Evolutionary conservation across 2,113 vertebrate species (phyloP).

Genomic region (Ictalurus punctatus): DNA sequence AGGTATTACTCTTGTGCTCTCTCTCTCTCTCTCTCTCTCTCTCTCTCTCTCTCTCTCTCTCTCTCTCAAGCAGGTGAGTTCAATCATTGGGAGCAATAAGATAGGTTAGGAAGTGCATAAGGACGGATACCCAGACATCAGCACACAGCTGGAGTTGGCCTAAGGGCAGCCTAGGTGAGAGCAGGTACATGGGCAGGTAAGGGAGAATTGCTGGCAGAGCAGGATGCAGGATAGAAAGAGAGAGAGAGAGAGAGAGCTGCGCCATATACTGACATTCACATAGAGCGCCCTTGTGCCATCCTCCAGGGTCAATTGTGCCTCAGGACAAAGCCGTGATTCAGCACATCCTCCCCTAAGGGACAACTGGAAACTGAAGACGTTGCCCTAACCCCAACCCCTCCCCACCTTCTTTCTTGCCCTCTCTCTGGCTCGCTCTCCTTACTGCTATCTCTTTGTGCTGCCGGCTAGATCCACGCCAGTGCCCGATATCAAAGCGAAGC

Average conservation of each 20-base stretch:
- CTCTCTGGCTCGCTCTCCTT: constrained; percentile 50
- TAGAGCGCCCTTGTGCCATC: constrained; percentile 71
- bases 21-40: constrained; percentile 6
- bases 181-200: constrained; percentile 38
- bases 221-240: constrained; percentile 51
- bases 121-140: constrained; percentile 6
- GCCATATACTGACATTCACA: constrained; percentile 66
- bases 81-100: neutral
- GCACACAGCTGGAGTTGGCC: constrained; percentile 11
- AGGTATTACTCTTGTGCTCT: neutral
- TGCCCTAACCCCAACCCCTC: constrained; percentile 54
- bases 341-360: constrained; percentile 71
- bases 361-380: constrained; percentile 69
- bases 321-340: constrained; percentile 74
- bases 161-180: constrained; percentile 28
- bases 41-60: constrained; percentile 6
- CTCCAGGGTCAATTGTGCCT: constrained; percentile 63
- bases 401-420: constrained; percentile 55
- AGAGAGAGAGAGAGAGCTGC: constrained; percentile 67
- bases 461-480: constrained; percentile 68
- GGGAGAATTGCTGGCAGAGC: constrained; percentile 54
- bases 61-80: neutral
- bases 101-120: neutral
- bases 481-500: constrained; percentile 75
- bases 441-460: constrained; percentile 54